Base-by-base conservation (phyloP, 2,113 vertebrate genomes). In the Charina bottae region DNA sequence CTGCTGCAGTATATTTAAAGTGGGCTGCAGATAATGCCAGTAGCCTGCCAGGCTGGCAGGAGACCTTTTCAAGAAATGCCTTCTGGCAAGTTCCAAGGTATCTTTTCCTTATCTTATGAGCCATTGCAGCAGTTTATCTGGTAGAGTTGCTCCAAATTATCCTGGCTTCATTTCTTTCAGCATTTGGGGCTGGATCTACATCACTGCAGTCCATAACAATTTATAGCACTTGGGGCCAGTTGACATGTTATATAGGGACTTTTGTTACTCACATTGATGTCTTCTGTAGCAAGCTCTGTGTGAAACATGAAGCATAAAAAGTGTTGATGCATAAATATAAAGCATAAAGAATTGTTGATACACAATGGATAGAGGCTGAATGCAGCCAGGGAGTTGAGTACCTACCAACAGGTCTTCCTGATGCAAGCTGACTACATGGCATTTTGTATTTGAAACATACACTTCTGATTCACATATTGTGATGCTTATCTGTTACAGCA, bases 1-100 rank as follows among this genome's bases (percentile, higher is more conserved):
- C 58, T 92, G 87, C 91, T 92, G 91, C 91, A 92, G 87, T 92
- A 33, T 46, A 92, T 56, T 92, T 92, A 85, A 92, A 85, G n/a
- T 83, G 84, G 78, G 58, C 87, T 89, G 91, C 91, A 92, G 87
- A 89, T 89, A 62, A 59, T 92, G 87, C 87, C 87, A 92, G 17
- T 49, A 24, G 19, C 72, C 46, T 23, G 9, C 62, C 87, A 54
- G 78, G 56, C 72, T 17, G n/a, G 91, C 23, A 28, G 46, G 58
- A 89, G 46, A 33, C 49, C 21, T 89, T 83, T 83, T 85, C 87
- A 54, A 89, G 78, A 49, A 24, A 88, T 23, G 33, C 15, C 59
- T 85, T 85, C 49, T 84, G 58, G 58, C 23, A 89, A 33, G 23
- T 42, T 85, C 58, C 87, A 83, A 2, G 4, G 46, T 46, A 24